Evolutionary conservation across 1,140 invertebrate genomes (phyloP), one percentile per base, ranked within the genome.

Genomic region (Sogatella furcifera): DNA sequence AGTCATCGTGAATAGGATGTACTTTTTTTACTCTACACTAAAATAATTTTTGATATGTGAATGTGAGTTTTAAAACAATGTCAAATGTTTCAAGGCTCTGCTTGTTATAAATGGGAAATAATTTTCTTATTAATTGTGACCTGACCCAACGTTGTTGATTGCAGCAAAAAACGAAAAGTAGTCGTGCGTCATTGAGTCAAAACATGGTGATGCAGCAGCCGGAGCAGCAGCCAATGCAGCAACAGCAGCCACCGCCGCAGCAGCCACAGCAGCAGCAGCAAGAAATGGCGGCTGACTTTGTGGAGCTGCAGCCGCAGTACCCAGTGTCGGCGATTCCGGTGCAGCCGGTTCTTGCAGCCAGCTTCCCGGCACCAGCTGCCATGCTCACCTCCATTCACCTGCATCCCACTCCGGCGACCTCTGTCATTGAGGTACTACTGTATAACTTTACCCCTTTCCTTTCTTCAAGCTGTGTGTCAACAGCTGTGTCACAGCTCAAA

Each of bases 251-350:
- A 72, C 3, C 46, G 71, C 55, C 57, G 11, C 66, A 38, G 68
- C 66, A 55, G 65, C 71, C 3, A 10, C 34, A 9, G 34, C 34
- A 4, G 8, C 9, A 4, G 34, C 24, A 68, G 75, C 66, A 53
- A 22, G 58, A 67, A 22, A 9, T 72, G 9, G 38, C 70, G 9
- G 69, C 71, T 2, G 74, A 69, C 22, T 81, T 77, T 52, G 61
- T 83, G 15, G 81, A 84, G 66, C 34, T 38, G 34, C 34, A 38
- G 34, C 34, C 34, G 34, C 34, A 38, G 11, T 82, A 83, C 55
- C 86, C 82, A 63, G 74, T 84, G 14, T 74, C 81, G 1, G 76
- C 80, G 2, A 79, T 87, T 62, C 79, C 82, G 14, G 73, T 85
- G 57, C 80, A 84, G 60, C 74, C 79, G 0, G 73, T 82, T 0